A percentile compares a stretch with the other conserved stretches of the same genome.
Evolutionary conservation across 2,888 invertebrate species (phyloP).

Genomic region (Anoplius nigerrimus): DNA sequence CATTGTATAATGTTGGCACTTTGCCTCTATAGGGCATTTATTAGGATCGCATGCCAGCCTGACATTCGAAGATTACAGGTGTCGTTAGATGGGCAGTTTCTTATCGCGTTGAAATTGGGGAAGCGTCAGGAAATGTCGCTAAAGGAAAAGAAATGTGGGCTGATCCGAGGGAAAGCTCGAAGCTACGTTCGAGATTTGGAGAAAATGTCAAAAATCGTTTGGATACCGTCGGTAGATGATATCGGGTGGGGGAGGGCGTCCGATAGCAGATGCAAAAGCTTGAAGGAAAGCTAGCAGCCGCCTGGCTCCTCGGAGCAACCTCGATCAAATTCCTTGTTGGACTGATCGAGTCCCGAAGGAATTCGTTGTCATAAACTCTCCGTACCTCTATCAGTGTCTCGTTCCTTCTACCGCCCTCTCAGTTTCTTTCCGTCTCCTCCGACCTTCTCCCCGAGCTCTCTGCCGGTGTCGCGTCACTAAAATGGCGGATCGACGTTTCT

Average conservation of each 20-base stretch:
- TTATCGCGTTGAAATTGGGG: too few relatives aligned
- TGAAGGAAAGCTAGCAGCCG: too few relatives aligned
- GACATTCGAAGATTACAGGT: slow-evolving; percentile 24
- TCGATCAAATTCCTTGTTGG: slow-evolving; percentile 46
- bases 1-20: slow-evolving; percentile 34
- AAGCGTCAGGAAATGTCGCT: too few relatives aligned
- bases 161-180: too few relatives aligned
- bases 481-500: slow-evolving; percentile 2
- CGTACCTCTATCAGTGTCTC: background rate
- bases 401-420: background rate
- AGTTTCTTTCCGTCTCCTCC: background rate
- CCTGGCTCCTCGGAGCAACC: slow-evolving; percentile 10
- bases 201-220: background rate
- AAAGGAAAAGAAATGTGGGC: too few relatives aligned
- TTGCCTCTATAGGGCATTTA: slow-evolving; percentile 36
- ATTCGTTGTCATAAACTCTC: slow-evolving; percentile 50
- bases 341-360: slow-evolving; percentile 45
- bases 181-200: background rate
- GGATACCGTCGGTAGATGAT: background rate
- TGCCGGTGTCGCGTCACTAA: background rate
- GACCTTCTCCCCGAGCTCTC: background rate
- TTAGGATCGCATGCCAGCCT: slow-evolving; percentile 31
- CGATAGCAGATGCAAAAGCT: too few relatives aligned
- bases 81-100: too few relatives aligned
- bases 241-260: slow-evolving; percentile 27